Conservation (phyloP, 2,888 invertebrate genomes). For the Congeria kusceri region DNA sequence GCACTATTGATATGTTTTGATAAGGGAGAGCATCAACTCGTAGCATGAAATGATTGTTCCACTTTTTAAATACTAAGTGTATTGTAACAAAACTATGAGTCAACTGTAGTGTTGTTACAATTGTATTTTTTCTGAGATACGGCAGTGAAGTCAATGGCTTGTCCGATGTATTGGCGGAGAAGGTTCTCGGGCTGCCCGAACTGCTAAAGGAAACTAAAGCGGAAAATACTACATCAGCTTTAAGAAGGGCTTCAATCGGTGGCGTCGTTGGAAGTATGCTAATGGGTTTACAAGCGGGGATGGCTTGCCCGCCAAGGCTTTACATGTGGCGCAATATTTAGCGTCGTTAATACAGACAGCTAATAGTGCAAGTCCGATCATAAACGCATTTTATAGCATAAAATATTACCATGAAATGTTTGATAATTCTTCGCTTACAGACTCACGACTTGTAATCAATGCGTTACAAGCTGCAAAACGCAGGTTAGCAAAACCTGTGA, state of each 20-base stretch:
- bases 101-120: too few species aligned
- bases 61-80: too few species aligned
- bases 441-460: slow-evolving; percentile 44
- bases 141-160: slow-evolving; percentile 21
- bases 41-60: too few species aligned
- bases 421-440: slow-evolving; percentile 37
- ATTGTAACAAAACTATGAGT: too few species aligned
- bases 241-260: slow-evolving; percentile 40
- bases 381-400: slow-evolving; percentile 58
- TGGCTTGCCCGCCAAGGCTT: slow-evolving; percentile 52
- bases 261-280: slow-evolving; percentile 38
- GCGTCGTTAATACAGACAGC: slow-evolving; percentile 45
- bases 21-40: too few species aligned
- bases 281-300: slow-evolving; percentile 39
- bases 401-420: slow-evolving; percentile 53
- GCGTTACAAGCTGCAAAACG: slow-evolving; percentile 42
- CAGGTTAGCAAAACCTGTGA: slow-evolving; percentile 28
- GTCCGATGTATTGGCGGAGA: slow-evolving; percentile 36
- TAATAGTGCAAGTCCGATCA: slow-evolving; percentile 48
- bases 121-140: too few species aligned
- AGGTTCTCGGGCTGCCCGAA: slow-evolving; percentile 36
- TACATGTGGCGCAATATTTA: slow-evolving; percentile 55
- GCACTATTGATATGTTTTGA: background rate
- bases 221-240: slow-evolving; percentile 32
- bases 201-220: slow-evolving; percentile 40